Base-by-base conservation (phyloP, 2,113 vertebrate species). In the Tyto alba region DNA sequence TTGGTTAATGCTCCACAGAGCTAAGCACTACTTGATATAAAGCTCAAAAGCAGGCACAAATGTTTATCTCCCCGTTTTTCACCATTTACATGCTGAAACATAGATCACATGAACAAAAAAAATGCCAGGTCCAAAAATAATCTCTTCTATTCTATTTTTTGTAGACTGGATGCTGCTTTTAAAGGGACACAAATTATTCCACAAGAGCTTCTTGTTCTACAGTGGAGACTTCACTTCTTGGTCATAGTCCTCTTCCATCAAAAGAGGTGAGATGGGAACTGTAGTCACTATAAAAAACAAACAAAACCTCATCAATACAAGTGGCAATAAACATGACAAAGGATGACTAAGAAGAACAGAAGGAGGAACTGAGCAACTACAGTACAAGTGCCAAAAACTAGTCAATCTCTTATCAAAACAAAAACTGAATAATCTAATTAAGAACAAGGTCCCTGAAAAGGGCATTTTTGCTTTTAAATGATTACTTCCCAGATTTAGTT, bases 61-160 rank as follows among this genome's bases (percentile, higher is more conserved):
- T 56, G 93, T 90, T 96, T 95, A 75, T 89, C 94, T 97, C 97
- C 97, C 97, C 56, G 95, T 89, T 96, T 89, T 97, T 97, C 93
- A 97, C 97, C 93, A 98, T 97, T 97, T 97, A 98, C 96, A 97
- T 96, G 96, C 94, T 96, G 89, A 96, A 95, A 95, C 90, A 90
- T 78, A 96, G 92, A 89, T 85, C 96, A 98, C 94, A 95, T 63
- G 80, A 95, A 96, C 97, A 94, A 64, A 76, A 75, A 89, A 97
- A 95, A 96, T 92, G 73, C 79, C 43, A 84, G 62, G 53, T 77
- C 69, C 74, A 93, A 96, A 97, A 97, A 94, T 82, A 94, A 92
- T 94, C 63, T 93, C 91, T 91, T 96, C 95, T 96, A 94, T 81
- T 86, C 92, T 95, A 63, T 86, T 81, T 89, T 89, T 95, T 93